Evolutionary conservation across 2,797 vertebrate genomes (phyloP), one percentile per base, ranked within the genome.

Genomic region (Tenualosa ilisha): DNA sequence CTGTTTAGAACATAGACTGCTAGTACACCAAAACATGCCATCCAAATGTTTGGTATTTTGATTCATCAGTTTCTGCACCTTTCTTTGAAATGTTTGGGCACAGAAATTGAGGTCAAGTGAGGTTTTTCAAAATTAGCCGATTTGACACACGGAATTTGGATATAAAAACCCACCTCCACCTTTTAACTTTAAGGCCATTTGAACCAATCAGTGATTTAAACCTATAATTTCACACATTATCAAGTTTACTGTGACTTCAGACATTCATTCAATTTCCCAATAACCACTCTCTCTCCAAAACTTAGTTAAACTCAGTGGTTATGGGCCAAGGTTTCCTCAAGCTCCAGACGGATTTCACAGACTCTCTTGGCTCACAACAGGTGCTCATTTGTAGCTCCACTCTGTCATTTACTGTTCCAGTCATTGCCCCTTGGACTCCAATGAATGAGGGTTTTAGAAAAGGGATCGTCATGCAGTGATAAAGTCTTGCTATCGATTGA

Each of bases 391-490:
- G 40, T 22, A 15, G 40, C 17, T n/a, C 20, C 37, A 22, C 72
- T 37, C 4, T 7, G 40, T 40, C 37, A 22, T 46, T 79, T 79
- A 46, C 15, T 11, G 20, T 13, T 20, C 15, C 37, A 46, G 37
- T 79, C 72, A 4, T 22, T 22, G 72, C 72, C 3, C 26, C 72
- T 79, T 79, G 72, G 72, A 79, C 37, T 79, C 37, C 43, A 79
- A 79, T 79, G 72, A 79, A 79, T 46, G 15, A 79, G 37, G 72
- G 37, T 17, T 79, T 79, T 46, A 79, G 40, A 79, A 43, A 79
- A 37, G 37, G 65, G 11, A 46, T 40, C 7, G 1, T 8, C 37
- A 79, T 6, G 72, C 72, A 22, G 40, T 43, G 72, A 43, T 79
- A 79, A 75, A 75, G 37, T 40, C 15, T 79, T 6, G 3, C 40